Conservation (phyloP, 2,888 invertebrate species). For the Muschampia plurimacula region DNA sequence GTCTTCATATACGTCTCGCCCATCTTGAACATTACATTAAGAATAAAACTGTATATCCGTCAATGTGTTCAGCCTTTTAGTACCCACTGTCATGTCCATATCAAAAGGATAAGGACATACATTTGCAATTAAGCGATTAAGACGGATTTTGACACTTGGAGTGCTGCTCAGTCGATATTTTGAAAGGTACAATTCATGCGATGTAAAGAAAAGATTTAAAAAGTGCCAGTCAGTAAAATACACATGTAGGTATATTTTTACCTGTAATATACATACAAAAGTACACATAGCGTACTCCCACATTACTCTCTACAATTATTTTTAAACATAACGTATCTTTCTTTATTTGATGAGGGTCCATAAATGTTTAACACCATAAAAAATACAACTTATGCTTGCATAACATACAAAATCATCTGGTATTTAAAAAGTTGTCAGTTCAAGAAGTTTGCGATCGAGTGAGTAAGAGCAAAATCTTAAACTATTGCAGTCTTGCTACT, state of each 20-base stretch:
- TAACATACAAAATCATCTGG: neutral
- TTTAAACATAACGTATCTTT: neutral
- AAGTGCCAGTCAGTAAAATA: neutral
- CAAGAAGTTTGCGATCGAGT: neutral
- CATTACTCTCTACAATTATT: neutral
- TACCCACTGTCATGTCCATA: conserved; percentile 35
- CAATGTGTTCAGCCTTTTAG: conserved; percentile 36
- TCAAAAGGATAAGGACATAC: conserved; percentile 37
- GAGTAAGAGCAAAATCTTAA: neutral
- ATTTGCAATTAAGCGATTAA: conserved; percentile 31
- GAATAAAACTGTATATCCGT: conserved; percentile 20
- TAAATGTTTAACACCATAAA: neutral
- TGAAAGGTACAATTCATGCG: conserved; percentile 18
- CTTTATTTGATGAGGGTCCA: neutral
- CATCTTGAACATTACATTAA: conserved; percentile 23
- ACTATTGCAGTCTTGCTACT: neutral
- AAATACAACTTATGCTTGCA: neutral
- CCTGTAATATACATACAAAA: too few species aligned
- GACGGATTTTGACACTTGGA: conserved; percentile 28
- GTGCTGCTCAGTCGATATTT: conserved; percentile 25
- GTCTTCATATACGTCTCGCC: conserved; percentile 44
- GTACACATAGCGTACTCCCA: too few species aligned
- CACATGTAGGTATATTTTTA: too few species aligned
- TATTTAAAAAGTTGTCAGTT: conserved; percentile 1
- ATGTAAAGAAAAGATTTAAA: neutral